These are phyloP conservation scores for Hofmannophila pseudospretella DNA, from an alignment of 2,888 invertebrate species.

Conservation along the genomic window DNA sequence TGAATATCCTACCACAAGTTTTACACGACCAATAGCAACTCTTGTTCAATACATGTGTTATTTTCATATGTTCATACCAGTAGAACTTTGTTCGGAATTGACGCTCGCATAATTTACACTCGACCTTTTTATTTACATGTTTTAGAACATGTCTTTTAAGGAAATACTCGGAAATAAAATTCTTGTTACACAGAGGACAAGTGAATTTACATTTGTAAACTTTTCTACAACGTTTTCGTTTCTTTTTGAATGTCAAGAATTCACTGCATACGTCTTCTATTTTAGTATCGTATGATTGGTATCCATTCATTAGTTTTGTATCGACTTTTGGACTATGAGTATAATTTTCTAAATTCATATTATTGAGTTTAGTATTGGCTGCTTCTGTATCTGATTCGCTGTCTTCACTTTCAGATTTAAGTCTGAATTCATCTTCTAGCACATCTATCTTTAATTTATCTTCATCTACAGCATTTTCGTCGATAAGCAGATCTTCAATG, in stretches of 20 bases:
- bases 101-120: conserved; percentile 38
- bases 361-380: not conserved
- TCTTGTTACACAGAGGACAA: conserved; percentile 56
- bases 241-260: conserved; percentile 56
- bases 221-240: conserved; percentile 20
- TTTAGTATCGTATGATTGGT: not conserved
- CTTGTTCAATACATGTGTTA: conserved; percentile 37
- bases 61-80: conserved; percentile 55
- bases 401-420: conserved; percentile 41
- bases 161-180: conserved; percentile 61
- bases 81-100: conserved; percentile 50
- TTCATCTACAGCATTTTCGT: conserved; percentile 34
- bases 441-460: conserved; percentile 45
- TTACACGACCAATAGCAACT: conserved; percentile 33
- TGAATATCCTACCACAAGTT: conserved; percentile 44
- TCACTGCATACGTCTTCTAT: conserved; percentile 42
- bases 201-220: conserved; percentile 31
- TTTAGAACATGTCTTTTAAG: conserved; percentile 50
- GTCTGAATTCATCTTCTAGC: conserved; percentile 63
- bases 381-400: conserved; percentile 14
- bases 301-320: not conserved
- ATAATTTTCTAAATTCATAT: not conserved
- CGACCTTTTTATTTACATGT: conserved; percentile 35
- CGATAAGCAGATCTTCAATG: conserved; percentile 28
- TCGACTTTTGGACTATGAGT: not conserved